These are phyloP conservation scores for Pseudorasbora parva DNA, from an alignment of 2,113 vertebrate genomes.

Conservation along the genomic window DNA sequence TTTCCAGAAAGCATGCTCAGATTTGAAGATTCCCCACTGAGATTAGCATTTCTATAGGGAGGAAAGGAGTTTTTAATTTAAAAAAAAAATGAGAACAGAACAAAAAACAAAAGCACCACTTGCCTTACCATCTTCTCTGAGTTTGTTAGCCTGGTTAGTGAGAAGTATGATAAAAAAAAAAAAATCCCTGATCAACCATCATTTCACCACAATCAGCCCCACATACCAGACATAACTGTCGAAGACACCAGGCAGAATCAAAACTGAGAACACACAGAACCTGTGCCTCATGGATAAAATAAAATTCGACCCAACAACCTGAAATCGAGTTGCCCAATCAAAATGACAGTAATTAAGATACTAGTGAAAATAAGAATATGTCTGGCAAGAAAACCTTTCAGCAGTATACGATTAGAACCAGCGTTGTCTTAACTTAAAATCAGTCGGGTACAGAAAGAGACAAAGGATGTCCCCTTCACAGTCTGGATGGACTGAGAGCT, in stretches of 20 bases:
- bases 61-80: no score
- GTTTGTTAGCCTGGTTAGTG: conserved; percentile 36
- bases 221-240: neutral
- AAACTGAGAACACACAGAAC: neutral
- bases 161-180: conserved; percentile 28
- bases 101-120: neutral
- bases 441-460: neutral
- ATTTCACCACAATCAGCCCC: conserved; percentile 27
- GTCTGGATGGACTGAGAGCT: conserved; percentile 8
- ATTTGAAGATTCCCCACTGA: neutral
- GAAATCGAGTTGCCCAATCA: neutral
- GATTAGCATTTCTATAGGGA: neutral
- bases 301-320: neutral
- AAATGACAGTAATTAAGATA: neutral
- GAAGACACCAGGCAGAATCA: neutral
- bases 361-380: conserved; percentile 6
- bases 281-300: neutral
- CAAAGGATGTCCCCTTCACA: neutral
- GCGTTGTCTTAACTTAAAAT: neutral
- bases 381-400: conserved; percentile 32
- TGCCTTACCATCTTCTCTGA: neutral
- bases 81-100: neutral
- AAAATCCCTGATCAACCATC: neutral
- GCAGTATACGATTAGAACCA: neutral
- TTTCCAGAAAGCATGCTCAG: neutral